A percentile compares a stretch with the other conserved stretches of the same genome.
phyloP scores from a whole-genome alignment of 2,797 vertebrate species.

The Harpagifer antarcticus region DNA sequence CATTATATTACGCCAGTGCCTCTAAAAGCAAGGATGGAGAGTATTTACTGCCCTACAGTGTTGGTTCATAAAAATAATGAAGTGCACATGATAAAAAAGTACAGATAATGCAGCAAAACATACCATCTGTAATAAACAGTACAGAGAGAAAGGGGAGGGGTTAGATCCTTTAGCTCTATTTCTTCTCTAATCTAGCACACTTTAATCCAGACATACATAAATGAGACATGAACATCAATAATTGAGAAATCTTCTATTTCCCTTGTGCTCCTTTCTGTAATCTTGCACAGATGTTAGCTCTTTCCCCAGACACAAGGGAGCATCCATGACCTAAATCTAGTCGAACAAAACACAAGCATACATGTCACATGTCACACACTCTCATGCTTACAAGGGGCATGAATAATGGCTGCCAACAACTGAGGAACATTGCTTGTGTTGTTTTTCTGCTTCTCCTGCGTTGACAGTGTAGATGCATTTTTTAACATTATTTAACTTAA shows the following conservation, averaged over 20 bases:
- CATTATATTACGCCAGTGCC: conserved; percentile 32
- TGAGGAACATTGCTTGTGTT: conserved; percentile 26
- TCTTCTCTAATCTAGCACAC: conserved; percentile 28
- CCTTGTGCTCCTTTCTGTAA: conserved; percentile 43
- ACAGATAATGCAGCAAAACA: neutral
- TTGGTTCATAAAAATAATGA: neutral
- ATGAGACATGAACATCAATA: conserved; percentile 45
- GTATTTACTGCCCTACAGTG: neutral
- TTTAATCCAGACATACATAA: conserved; percentile 55
- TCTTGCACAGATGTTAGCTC: conserved; percentile 55
- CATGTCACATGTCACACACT: conserved; percentile 6
- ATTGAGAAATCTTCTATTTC: conserved; percentile 11
- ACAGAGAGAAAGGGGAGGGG: neutral
- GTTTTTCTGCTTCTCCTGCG: neutral
- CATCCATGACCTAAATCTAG: conserved; percentile 64
- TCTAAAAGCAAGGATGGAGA: conserved; percentile 17
- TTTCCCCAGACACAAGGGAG: conserved; percentile 46
- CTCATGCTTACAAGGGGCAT: conserved; percentile 14
- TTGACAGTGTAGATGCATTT: neutral
- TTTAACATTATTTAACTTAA: conserved; percentile 4
- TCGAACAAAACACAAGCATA: conserved; percentile 35
- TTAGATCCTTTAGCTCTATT: conserved; percentile 20
- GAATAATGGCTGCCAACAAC: conserved; percentile 47
- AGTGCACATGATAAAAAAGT: neutral
- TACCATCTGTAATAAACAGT: neutral